Evolutionary conservation across 2,113 vertebrate species (phyloP).

Genomic region (Microtus ochrogaster): DNA sequence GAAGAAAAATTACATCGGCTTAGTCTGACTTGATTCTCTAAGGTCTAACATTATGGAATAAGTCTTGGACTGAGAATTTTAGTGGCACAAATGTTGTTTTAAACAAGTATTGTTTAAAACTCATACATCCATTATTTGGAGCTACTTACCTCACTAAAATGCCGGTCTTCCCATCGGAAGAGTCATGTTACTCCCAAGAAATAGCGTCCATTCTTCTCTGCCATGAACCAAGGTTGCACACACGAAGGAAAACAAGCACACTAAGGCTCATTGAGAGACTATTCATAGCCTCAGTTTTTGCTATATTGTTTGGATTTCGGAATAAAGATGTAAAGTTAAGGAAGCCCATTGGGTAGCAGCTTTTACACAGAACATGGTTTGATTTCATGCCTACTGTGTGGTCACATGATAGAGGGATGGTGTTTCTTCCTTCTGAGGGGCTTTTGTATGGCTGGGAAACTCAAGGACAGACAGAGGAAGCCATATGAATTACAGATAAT

Average conservation of each 20-base stretch:
- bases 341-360: not conserved
- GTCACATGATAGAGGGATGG: conserved; percentile 17
- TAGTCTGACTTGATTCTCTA: not conserved
- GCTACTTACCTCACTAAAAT: not conserved
- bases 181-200: not conserved
- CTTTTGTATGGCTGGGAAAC: conserved; percentile 5
- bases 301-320: conserved; percentile 43
- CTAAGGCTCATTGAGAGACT: not conserved
- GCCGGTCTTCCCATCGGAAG: not conserved
- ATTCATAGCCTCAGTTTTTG: conserved; percentile 19
- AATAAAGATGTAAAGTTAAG: conserved; percentile 47
- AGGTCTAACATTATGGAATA: not conserved
- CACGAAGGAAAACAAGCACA: not conserved
- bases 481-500: not conserved
- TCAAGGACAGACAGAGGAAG: conserved; percentile 36
- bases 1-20: not conserved
- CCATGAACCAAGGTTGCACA: not conserved
- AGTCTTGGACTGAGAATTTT: conserved; percentile 10
- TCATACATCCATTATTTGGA: not conserved
- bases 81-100: not conserved
- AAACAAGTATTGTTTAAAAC: conserved; percentile 19
- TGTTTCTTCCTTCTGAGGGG: conserved; percentile 50
- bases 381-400: conserved; percentile 15
- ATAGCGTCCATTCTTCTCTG: not conserved
- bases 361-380: conserved; percentile 53